Evolutionary conservation across 2,797 vertebrate genomes (phyloP), one percentile per base, ranked within the genome.

Genomic region (Acanthurus tractus): DNA sequence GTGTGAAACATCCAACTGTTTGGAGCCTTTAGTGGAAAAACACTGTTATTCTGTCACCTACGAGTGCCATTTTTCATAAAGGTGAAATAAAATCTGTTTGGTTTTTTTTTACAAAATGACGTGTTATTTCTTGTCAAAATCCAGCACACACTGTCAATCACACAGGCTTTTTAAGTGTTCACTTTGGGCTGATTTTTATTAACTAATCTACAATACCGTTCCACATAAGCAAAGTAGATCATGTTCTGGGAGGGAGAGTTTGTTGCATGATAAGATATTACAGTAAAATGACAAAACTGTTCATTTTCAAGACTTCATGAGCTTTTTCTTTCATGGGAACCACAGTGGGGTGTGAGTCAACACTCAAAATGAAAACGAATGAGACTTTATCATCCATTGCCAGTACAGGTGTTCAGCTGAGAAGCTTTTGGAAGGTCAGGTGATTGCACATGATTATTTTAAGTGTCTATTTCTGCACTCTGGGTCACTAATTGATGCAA

Each of bases 131-230:
- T 57, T 50, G 7, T 1, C 20, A 55, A 25, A 29, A 38, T 38
- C 14, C 8, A 11, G 10, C 20, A 46, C 25, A 40, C 45, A 55
- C 29, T 5, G 8, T 22, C 17, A 65, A 49, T 57, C 22, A 74
- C 44, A 74, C 1, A 56, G 36, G 0, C 1, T 38, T 63, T 67
- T 36, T 54, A 29, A 6, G 54, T 66, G 55, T 73, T 56, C 53
- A 86, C 75, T 78, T 80, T 80, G 77, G 79, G 86, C 70, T 63
- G 54, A 83, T 63, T 83, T 87, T 88, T 88, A 86, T 84, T 84
- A 75, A 57, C 61, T 74, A 74, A 76, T 76, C 86, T 81, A 87
- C 69, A 72, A 36, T 85, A 74, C 48, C 64, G 68, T 81, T 89
- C 80, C 79, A 66, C 8, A 8, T 54, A 67, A 72, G 75, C 72